phyloP scores from a whole-genome alignment of 2,888 invertebrate species.

The Eretmocerus hayati region DNA sequence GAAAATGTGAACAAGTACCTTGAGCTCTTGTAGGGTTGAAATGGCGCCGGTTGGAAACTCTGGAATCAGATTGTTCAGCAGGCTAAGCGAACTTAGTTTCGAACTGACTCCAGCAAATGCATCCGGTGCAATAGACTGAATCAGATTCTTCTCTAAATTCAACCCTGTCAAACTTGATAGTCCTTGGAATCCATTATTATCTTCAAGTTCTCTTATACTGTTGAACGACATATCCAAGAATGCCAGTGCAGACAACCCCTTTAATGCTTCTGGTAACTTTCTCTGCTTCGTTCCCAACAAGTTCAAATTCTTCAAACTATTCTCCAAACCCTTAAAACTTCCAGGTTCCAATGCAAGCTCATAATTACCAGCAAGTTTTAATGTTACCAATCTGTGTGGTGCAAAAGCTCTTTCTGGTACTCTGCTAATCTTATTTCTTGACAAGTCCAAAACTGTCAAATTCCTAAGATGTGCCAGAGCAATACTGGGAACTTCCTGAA shows the following conservation, averaged over 20 bases:
- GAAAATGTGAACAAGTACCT: too few species aligned
- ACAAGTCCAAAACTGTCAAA: conserved; percentile 74
- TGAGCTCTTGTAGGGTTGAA: conserved; percentile 67
- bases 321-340: conserved; percentile 74
- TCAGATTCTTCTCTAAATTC: conserved; percentile 81
- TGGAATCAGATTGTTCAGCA: conserved; percentile 80
- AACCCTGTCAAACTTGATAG: conserved; percentile 77
- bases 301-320: conserved; percentile 78
- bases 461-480: conserved; percentile 63
- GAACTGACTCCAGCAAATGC: conserved; percentile 74
- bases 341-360: conserved; percentile 66
- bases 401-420: conserved; percentile 72
- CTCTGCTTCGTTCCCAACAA: conserved; percentile 80
- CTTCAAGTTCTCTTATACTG: conserved; percentile 73
- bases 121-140: conserved; percentile 67
- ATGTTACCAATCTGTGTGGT: conserved; percentile 68
- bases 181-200: conserved; percentile 66
- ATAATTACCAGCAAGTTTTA: conserved; percentile 77
- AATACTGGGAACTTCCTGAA: conserved; percentile 69
- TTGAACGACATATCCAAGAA: conserved; percentile 88
- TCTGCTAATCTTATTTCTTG: conserved; percentile 67
- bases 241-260: conserved; percentile 70
- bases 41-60: conserved; percentile 82
- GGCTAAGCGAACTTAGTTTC: conserved; percentile 79
- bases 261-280: conserved; percentile 70